Base-by-base conservation (phyloP, 2,797 vertebrate species). In the Tarsius wallacei region DNA sequence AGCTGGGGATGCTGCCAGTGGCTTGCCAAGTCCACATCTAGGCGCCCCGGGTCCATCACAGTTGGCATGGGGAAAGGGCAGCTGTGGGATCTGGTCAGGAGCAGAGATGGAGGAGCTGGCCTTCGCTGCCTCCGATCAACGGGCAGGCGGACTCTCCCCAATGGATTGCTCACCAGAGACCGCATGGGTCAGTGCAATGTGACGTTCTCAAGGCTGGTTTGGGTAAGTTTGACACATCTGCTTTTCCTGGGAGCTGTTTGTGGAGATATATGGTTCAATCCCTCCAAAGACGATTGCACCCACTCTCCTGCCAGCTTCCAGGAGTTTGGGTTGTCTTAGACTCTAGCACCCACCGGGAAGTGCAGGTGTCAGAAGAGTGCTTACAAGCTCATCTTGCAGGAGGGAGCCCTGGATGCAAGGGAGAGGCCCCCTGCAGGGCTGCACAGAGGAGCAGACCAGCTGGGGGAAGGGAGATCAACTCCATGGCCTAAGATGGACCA, bases 131-230 rank as follows among this genome's bases (percentile, higher is more conserved):
- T 19, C 80, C 5, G 74, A 47, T 28, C 1, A 4, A 71, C 88
- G 1, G 7, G 24, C 1, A 8, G 49, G 26, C 5, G 3, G 49
- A 24, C 55, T n/a, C 36, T 13, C 42, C 9, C 22, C 14, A 1
- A 57, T 5, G 9, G 49, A 36, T 13, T 9, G 16, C 11, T 19
- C 0, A 19, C 55, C 16, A 7, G 55, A n/a, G n/a, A 5, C 15
- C 0, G 21, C 78, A 42, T 1, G 17, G 24, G 31, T 28, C 10
- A 9, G 8, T n/a, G 82, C 5, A 31, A 36, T 8, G 12, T 1
- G n/a, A 26, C 19, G 0, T 17, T 83, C 49, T 78, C 57, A 47
- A 16, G 49, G 15, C 61, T 42, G 51, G n/a, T 28, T 12, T 68
- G 47, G 64, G 24, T 24, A 22, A 19, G 57, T 66, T n/a, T n/a